phyloP scores from a whole-genome alignment of 2,797 vertebrate species.

The Chlorospingus semifuscus region DNA sequence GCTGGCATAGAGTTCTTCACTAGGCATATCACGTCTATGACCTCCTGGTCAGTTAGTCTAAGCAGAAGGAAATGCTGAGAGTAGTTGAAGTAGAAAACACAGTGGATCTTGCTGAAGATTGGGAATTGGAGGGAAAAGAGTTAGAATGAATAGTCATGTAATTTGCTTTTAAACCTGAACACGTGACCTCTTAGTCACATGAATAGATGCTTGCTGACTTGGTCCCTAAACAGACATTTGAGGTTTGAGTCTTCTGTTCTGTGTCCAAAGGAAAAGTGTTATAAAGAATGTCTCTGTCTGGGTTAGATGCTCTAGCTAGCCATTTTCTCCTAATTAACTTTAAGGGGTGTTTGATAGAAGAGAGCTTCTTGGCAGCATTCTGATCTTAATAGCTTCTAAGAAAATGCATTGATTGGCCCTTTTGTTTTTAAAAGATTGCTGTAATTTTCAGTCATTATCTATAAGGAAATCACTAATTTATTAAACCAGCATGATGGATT shows the following conservation, averaged over 20 bases:
- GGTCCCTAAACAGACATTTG: background rate
- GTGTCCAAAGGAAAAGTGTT: background rate
- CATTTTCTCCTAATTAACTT: conserved; percentile 18
- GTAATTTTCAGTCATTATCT: conserved; percentile 37
- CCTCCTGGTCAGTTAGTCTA: background rate
- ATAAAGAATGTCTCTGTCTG: background rate
- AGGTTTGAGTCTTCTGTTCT: conserved; percentile 4
- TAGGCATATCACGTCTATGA: fast-evolving
- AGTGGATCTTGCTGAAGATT: background rate
- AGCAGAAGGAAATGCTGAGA: background rate
- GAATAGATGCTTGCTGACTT: background rate
- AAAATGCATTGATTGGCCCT: conserved; percentile 31
- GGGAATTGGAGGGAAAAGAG: background rate
- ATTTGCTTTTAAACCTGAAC: background rate
- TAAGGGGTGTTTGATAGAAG: conserved; percentile 10
- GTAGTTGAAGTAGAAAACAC: background rate
- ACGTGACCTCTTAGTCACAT: background rate
- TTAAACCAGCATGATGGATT: conserved; percentile 19
- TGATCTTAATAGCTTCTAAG: conserved; percentile 46
- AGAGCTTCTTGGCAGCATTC: conserved; percentile 40
- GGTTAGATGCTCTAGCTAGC: background rate
- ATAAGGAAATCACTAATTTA: conserved; percentile 25
- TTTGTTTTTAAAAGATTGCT: conserved; percentile 44
- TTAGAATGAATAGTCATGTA: background rate
- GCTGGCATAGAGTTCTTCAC: background rate